Base-by-base conservation (phyloP, 1,140 invertebrate species). In the Belonocnema kinseyi region DNA sequence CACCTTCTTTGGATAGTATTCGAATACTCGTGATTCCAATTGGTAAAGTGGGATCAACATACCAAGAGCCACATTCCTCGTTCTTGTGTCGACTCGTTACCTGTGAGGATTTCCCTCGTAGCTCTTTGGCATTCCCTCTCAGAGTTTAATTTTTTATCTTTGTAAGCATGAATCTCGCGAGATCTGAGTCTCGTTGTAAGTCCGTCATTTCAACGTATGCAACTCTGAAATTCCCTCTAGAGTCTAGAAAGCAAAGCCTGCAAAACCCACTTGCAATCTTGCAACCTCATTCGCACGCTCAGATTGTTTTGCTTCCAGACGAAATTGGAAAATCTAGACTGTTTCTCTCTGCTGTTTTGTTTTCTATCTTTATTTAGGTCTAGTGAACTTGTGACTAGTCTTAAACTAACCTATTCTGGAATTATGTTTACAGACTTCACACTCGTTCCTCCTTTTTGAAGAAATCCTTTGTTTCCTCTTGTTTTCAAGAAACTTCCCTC, bases 221-320 rank as follows among this genome's bases (percentile, higher is more conserved):
- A 46, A 46, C 40, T 11, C 26, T 66, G 58, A 66, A 66, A 66
- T 66, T 66, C 58, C 58, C 58, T 26, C 53, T 8, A 54, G 53
- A 54, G 11, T 46, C 40, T 46, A 46, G 40, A 46, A 46, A 66
- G 40, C 26, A 66, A 66, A 66, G n/a, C 26, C 61, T n/a, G 40
- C 26, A 66, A 66, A 66, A 10, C 26, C 61, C 33, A 66, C 61
- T 66, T 66, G 61, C 40, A 66, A 66, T 66, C 61, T 66, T 66
- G 61, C 61, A 66, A 66, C 61, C 61, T 66, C 61, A 66, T 66
- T 66, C 61, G 46, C 61, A 66, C 61, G 61, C 61, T 33, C 61
- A 66, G 61, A 66, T 66, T 66, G 61, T 66, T 66, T 66, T 66
- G 14, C 61, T 66, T 33, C 13, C 61, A 33, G 61, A 66, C 61